phyloP scores from a whole-genome alignment of 2,797 vertebrate genomes.

The Rallus crepitans region DNA sequence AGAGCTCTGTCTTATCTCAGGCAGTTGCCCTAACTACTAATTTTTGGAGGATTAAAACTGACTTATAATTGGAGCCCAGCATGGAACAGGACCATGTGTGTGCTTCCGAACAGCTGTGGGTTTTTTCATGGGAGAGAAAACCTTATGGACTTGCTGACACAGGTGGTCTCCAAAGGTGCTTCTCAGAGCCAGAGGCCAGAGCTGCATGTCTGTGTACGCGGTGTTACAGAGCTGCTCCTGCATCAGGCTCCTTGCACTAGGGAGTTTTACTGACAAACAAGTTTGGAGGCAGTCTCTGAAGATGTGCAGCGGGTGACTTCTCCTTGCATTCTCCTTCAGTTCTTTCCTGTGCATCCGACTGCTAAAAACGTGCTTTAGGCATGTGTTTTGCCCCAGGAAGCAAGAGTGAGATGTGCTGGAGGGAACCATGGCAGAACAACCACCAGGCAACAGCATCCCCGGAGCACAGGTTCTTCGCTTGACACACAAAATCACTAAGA shows the following conservation, averaged over 20 bases:
- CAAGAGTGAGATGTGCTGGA: background rate
- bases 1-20: background rate
- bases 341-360: fast-evolving
- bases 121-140: background rate
- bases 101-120: background rate
- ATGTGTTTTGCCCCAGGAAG: background rate
- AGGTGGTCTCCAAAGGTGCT: background rate
- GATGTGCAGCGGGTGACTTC: background rate
- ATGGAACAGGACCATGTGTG: fast-evolving
- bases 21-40: background rate
- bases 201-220: fast-evolving
- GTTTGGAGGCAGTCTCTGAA: background rate
- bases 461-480: background rate
- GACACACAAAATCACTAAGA: background rate
- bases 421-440: background rate
- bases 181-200: background rate
- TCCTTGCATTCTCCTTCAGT: background rate
- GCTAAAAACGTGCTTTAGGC: background rate
- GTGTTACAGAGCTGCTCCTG: background rate
- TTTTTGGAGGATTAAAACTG: background rate
- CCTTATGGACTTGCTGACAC: background rate
- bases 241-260: background rate
- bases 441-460: background rate
- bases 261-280: background rate
- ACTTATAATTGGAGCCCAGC: background rate